Evolutionary conservation across 2,113 vertebrate genomes (phyloP).

Genomic region (Dipodomys ordii): DNA sequence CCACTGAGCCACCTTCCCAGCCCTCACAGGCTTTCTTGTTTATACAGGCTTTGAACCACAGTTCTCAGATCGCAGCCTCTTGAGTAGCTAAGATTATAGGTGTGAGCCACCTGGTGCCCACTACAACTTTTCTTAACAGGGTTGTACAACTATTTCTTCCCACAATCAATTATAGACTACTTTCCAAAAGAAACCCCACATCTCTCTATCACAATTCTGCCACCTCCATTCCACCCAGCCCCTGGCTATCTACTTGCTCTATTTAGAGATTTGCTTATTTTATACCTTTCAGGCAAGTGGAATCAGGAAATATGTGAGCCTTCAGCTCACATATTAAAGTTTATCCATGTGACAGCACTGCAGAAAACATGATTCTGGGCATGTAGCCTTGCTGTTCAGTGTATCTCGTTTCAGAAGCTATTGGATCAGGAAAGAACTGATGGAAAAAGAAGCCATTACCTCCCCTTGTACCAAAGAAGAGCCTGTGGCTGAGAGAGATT

Average conservation of each 20-base stretch:
- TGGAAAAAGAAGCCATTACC: neutral
- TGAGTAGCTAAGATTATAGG: too few species aligned
- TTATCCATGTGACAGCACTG: accelerated
- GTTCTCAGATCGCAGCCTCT: too few species aligned
- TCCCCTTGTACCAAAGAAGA: neutral
- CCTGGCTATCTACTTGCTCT: neutral
- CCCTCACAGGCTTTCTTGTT: too few species aligned
- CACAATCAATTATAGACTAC: neutral
- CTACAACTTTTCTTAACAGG: neutral
- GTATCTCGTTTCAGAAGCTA: neutral
- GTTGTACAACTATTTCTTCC: neutral
- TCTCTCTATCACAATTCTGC: neutral
- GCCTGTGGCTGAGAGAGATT: neutral
- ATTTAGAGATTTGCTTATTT: neutral
- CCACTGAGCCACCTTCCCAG: too few species aligned
- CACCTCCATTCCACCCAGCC: accelerated
- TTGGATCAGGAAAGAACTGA: neutral
- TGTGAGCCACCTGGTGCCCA: neutral
- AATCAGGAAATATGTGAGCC: neutral
- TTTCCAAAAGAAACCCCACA: neutral
- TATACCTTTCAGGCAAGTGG: neutral
- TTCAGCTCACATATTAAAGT: neutral
- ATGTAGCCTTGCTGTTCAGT: too few species aligned
- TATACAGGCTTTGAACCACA: too few species aligned
- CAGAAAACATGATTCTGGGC: neutral